phyloP scores from a whole-genome alignment of 2,113 vertebrate species.

The Poeciliopsis occidentalis region DNA sequence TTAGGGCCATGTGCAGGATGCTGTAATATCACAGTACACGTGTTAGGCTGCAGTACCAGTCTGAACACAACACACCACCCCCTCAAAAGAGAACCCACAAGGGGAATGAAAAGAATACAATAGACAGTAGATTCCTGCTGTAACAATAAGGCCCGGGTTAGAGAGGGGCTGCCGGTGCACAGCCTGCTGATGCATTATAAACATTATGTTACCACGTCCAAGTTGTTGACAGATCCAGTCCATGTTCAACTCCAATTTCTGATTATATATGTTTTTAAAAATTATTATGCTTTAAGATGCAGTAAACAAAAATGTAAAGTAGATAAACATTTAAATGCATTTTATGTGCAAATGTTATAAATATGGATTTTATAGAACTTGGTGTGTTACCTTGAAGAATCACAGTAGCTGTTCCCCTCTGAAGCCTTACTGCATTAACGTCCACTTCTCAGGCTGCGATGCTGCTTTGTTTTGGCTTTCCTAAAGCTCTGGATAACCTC shows the following conservation, averaged over 20 bases:
- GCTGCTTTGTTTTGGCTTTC: constrained; percentile 68
- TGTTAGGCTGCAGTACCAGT: constrained; percentile 58
- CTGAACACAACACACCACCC: constrained; percentile 57
- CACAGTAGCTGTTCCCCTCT: constrained; percentile 58
- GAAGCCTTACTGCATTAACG: constrained; percentile 75
- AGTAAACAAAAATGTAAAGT: neutral
- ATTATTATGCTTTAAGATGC: neutral
- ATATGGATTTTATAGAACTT: constrained; percentile 61
- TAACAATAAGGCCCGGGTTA: constrained; percentile 64
- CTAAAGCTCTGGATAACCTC: constrained; percentile 64
- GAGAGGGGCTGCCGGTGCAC: constrained; percentile 43
- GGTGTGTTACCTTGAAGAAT: constrained; percentile 63
- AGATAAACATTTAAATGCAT: constrained; percentile 21
- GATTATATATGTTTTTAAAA: constrained; percentile 44
- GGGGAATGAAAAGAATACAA: constrained; percentile 61
- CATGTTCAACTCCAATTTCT: constrained; percentile 48
- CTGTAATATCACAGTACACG: constrained; percentile 51
- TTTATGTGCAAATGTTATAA: neutral
- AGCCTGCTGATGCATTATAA: constrained; percentile 57
- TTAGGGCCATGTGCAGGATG: constrained; percentile 18
- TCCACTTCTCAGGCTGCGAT: constrained; percentile 73
- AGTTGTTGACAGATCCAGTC: constrained; percentile 61
- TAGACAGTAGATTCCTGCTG: constrained; percentile 59
- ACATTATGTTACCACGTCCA: constrained; percentile 57
- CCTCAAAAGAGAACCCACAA: constrained; percentile 52